phyloP scores from a whole-genome alignment of 2,797 vertebrate genomes.

The Falco biarmicus region DNA sequence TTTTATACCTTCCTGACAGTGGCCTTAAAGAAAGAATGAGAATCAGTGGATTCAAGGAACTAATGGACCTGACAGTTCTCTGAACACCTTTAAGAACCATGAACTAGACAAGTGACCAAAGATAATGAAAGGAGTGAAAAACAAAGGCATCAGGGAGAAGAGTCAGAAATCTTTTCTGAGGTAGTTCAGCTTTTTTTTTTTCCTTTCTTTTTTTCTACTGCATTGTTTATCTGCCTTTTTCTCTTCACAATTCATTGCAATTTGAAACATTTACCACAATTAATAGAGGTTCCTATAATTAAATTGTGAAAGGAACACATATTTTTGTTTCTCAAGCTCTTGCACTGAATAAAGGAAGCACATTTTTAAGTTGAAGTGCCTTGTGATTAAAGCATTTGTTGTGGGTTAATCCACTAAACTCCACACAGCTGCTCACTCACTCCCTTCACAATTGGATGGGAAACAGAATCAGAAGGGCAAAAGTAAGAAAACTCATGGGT shows the following conservation, averaged over 20 bases:
- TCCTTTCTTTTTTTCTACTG: background rate
- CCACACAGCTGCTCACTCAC: fast-evolving
- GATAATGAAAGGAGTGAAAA: conserved; percentile 23
- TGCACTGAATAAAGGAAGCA: background rate
- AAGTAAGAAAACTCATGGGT: background rate
- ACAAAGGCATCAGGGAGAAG: background rate
- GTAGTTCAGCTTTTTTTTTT: background rate
- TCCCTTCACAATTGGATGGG: fast-evolving
- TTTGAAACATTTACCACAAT: background rate
- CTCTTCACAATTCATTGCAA: background rate
- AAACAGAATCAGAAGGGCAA: background rate
- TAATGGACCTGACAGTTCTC: conserved; percentile 42
- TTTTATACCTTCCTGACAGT: conserved; percentile 33
- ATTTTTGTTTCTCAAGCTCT: background rate
- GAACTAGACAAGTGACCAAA: conserved; percentile 34
- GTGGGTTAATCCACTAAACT: background rate
- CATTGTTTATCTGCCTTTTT: background rate
- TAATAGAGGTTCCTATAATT: background rate
- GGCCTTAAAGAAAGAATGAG: conserved; percentile 24
- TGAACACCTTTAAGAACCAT: conserved; percentile 10
- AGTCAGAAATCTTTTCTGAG: background rate
- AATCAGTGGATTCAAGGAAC: conserved; percentile 21
- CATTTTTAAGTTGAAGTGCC: background rate
- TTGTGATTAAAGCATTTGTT: background rate
- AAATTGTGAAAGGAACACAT: background rate